A percentile compares a stretch with the other conserved stretches of the same genome.
Conservation (phyloP, 2,113 vertebrate species). For the Parus major region DNA sequence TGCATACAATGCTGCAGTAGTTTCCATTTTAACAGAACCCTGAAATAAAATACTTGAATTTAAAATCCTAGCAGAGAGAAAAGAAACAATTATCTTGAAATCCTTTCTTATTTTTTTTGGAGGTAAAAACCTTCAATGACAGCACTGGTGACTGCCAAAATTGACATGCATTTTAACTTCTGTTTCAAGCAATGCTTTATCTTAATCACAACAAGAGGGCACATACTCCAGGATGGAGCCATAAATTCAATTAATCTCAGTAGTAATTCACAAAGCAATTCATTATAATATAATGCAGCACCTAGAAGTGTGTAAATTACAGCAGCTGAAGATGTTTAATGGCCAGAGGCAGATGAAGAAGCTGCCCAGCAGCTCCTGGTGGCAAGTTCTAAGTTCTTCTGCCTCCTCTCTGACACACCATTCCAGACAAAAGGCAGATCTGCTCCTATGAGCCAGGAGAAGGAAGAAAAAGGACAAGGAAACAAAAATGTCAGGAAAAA, state of each 20-base stretch:
- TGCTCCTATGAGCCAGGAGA: neutral
- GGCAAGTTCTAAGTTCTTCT: neutral
- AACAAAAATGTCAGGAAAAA: neutral
- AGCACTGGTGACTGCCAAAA: neutral
- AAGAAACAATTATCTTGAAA: conserved; percentile 66
- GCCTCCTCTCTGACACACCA: neutral
- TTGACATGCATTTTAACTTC: conserved; percentile 30
- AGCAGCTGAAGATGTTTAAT: neutral
- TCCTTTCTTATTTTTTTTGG: neutral
- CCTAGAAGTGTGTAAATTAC: neutral
- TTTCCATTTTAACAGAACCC: conserved; percentile 81
- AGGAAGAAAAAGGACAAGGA: neutral
- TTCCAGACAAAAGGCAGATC: neutral
- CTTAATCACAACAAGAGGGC: conserved; percentile 16
- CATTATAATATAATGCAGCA: neutral
- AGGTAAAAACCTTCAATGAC: conserved; percentile 12
- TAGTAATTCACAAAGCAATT: neutral
- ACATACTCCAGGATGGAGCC: neutral
- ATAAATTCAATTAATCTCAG: conserved; percentile 36
- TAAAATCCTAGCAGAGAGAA: conserved; percentile 60
- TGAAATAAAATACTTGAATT: conserved; percentile 72
- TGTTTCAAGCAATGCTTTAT: conserved; percentile 30
- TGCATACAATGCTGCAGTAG: conserved; percentile 76
- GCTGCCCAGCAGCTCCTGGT: neutral
- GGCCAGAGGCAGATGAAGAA: neutral